Evolutionary conservation across 1,140 invertebrate species (phyloP), one percentile per base, ranked within the genome.

Genomic region (Cyphomyrmex costatus): DNA sequence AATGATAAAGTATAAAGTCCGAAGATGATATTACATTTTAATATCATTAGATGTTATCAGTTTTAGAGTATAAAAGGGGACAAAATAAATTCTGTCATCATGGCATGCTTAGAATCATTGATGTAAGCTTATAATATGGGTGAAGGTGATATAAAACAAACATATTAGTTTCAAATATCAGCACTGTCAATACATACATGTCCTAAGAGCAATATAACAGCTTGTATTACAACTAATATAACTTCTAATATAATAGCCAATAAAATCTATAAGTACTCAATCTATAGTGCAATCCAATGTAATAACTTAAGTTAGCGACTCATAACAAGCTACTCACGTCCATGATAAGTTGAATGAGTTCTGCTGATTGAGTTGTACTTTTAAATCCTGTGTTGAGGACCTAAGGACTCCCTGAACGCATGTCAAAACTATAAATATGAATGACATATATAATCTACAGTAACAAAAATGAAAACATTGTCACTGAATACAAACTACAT

Each of bases 351-450:
- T 90, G 87, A 96, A 95, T 0, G 85, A 90, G 56, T 92, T 84
- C 61, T 89, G 90, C 51, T 86, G 58, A 78, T 94, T 90, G 53
- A 95, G 33, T 14, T 92, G 78, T 68, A 96, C 87, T 89, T 88
- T 95, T 70, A 96, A 65, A 91, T 96, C 95, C 85, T 95, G 91
- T n/a, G 58, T 78, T 33, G 93, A 92, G 21, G 95, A 73, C 70
- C 49, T 60, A 33, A 94, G 92, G 14, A 86, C 79, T 36, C 90
- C 90, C 66, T 60, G 76, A 73, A 73, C 68, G 61, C 63, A 63
- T 60, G 78, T 86, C 56, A 80, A 24, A 74, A 78, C 93, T 94
- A 36, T 19, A 92, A 89, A 53, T 46, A 51, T 53, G 61, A 84
- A 58, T 8, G 60, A 36, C n/a, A 21, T 21, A 21, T 65, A 8